A percentile compares a stretch with the other conserved stretches of the same genome.
These are phyloP conservation scores for Halictus ligatus DNA, from an alignment of 2,888 invertebrate species.

Conservation along the genomic window DNA sequence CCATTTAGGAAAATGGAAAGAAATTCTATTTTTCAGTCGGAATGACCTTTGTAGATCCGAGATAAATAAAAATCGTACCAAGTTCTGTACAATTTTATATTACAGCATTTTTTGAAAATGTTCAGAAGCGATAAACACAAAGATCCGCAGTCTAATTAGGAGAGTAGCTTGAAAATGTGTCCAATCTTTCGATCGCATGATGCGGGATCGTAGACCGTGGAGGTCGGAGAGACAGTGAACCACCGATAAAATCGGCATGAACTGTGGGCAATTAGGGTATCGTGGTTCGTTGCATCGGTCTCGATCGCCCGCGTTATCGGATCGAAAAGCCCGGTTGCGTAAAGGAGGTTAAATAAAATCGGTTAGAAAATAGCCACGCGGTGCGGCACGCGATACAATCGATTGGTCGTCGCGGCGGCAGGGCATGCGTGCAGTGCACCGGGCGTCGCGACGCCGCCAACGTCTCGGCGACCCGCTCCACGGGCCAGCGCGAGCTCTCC, in stretches of 20 bases:
- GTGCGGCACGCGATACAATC: slow-evolving; percentile 40
- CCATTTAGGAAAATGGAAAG: no score
- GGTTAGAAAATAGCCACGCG: slow-evolving; percentile 30
- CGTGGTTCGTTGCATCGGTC: background rate
- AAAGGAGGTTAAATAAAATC: slow-evolving; percentile 40
- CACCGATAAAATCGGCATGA: background rate
- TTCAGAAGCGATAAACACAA: no score
- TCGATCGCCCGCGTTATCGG: background rate
- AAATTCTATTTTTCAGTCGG: no score
- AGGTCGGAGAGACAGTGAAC: background rate
- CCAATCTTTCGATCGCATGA: background rate
- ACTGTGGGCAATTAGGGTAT: background rate
- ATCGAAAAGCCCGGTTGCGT: slow-evolving; percentile 18
- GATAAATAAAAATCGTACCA: no score
- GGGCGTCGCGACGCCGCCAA: slow-evolving; percentile 64
- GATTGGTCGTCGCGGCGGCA: slow-evolving; percentile 52
- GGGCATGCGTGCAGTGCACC: slow-evolving; percentile 62
- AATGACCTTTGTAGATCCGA: no score
- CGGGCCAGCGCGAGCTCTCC: background rate
- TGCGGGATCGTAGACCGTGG: no score
- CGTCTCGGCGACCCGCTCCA: slow-evolving; percentile 35
- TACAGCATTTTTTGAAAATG: no score
- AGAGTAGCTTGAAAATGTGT: background rate
- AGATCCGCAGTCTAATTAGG: no score
- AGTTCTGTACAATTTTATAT: no score